Evolutionary conservation across 2,888 invertebrate species (phyloP).

Genomic region (Pachydiplax longipennis): DNA sequence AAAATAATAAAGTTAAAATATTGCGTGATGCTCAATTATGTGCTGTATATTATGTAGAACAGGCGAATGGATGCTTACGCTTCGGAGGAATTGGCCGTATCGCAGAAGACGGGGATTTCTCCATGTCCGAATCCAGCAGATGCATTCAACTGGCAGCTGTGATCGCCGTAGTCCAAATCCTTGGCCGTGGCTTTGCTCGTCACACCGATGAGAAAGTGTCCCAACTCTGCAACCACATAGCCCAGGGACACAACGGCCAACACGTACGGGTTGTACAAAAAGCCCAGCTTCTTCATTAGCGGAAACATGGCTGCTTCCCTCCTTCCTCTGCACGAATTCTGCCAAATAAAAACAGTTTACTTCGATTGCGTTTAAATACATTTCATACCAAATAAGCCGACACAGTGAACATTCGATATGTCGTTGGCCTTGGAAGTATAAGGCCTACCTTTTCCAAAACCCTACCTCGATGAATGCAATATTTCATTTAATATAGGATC

Average conservation of each 20-base stretch:
- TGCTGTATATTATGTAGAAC: too few species aligned
- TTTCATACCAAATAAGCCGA: too few species aligned
- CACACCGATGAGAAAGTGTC: conserved; percentile 86
- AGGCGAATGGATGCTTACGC: conserved; percentile 63
- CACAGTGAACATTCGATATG: too few species aligned
- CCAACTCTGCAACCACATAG: conserved; percentile 85
- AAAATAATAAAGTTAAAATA: too few species aligned
- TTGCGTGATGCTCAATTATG: too few species aligned
- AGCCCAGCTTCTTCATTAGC: conserved; percentile 67
- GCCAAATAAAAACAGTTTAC: too few species aligned
- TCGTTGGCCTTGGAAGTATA: too few species aligned
- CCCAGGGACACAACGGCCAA: conserved; percentile 81
- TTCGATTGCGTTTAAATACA: too few species aligned
- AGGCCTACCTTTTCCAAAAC: too few species aligned
- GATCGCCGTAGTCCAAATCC: conserved; percentile 86
- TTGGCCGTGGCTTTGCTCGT: conserved; percentile 87
- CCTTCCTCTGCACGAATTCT: neutral
- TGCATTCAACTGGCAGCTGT: conserved; percentile 80
- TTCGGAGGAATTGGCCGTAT: conserved; percentile 64
- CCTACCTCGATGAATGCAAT: too few species aligned
- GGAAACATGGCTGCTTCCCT: conserved; percentile 56
- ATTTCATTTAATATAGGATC: too few species aligned
- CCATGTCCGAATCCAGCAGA: conserved; percentile 63
- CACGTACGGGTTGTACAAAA: conserved; percentile 80
- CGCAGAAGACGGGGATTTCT: conserved; percentile 66